These are phyloP conservation scores for Oncorhynchus clarkii DNA, from an alignment of 2,113 vertebrate genomes.

Conservation along the genomic window DNA sequence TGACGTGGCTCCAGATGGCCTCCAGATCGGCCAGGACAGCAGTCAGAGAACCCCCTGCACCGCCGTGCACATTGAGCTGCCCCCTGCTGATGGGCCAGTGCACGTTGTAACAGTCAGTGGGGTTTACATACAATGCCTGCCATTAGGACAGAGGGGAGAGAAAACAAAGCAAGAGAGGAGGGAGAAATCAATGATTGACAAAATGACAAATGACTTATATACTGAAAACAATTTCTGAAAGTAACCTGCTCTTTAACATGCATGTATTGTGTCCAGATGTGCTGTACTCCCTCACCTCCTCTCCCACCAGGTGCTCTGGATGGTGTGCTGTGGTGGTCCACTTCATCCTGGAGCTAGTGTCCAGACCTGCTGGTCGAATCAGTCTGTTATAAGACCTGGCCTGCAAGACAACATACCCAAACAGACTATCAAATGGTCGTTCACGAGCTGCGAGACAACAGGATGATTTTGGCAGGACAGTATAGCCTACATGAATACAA, in stretches of 20 bases:
- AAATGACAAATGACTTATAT: too few species aligned
- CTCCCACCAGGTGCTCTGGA: slow-evolving; percentile 89
- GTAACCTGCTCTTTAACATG: too few species aligned
- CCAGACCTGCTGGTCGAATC: slow-evolving; percentile 89
- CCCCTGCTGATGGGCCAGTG: slow-evolving; percentile 93
- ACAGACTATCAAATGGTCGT: slow-evolving; percentile 53
- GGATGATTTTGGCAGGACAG: too few species aligned
- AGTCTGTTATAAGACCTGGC: slow-evolving; percentile 93
- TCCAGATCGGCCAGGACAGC: slow-evolving; percentile 90
- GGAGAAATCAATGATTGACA: too few species aligned
- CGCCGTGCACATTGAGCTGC: slow-evolving; percentile 86
- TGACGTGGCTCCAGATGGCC: slow-evolving; percentile 89
- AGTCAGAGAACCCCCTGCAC: slow-evolving; percentile 88
- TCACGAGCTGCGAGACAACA: too few species aligned
- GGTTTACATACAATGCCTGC: slow-evolving; percentile 90
- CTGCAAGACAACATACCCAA: slow-evolving; percentile 57
- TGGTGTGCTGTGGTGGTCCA: slow-evolving; percentile 92
- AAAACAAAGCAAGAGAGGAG: too few species aligned
- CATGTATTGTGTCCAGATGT: too few species aligned
- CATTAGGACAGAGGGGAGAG: not conserved
- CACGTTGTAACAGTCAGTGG: slow-evolving; percentile 86
- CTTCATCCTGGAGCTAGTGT: slow-evolving; percentile 87
- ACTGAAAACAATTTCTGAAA: too few species aligned
- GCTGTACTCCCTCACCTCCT: slow-evolving; percentile 80
- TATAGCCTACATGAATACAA: slow-evolving; percentile 5